Evolutionary conservation across 30 jellyfish, hydroid and myxozoan genomes (phyloP).

Genomic region (Hydractinia echinata): DNA sequence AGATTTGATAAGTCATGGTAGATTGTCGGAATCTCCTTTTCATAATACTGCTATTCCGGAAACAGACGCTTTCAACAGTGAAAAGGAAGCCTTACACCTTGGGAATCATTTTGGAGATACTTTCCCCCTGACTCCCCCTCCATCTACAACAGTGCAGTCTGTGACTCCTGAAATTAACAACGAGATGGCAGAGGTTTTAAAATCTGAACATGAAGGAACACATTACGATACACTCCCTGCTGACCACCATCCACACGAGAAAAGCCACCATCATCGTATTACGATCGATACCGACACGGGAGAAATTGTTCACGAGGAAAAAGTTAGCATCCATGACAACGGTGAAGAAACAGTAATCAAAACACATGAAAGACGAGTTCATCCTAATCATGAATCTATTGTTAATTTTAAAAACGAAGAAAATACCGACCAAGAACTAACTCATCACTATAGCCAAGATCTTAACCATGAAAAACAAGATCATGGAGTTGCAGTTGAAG

Average conservation of each 20-base stretch:
- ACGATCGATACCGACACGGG: conserved; percentile 40
- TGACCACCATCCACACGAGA: not conserved
- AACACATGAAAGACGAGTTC: too few relatives aligned
- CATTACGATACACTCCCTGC: not conserved
- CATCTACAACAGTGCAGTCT: not conserved
- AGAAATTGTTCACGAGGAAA: conserved; percentile 23
- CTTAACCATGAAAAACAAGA: too few relatives aligned
- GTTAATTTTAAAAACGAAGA: too few relatives aligned
- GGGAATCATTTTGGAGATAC: conserved; percentile 22
- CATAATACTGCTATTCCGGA: not conserved
- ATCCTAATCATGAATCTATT: too few relatives aligned
- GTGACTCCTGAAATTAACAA: not conserved
- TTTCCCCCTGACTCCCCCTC: not conserved
- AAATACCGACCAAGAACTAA: too few relatives aligned
- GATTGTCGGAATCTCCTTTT: not conserved
- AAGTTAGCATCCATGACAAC: not conserved
- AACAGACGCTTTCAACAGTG: conserved; percentile 20
- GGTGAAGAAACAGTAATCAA: too few relatives aligned
- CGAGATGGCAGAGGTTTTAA: not conserved
- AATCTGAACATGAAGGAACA: conserved; percentile 4
- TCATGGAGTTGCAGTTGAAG: too few relatives aligned
- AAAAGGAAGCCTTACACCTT: conserved; percentile 12
- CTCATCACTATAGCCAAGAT: too few relatives aligned
- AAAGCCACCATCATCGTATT: conserved; percentile 31
- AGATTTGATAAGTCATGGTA: not conserved